Evolutionary conservation across 2,888 invertebrate genomes (phyloP).

Genomic region (Plagodis pulveraria): DNA sequence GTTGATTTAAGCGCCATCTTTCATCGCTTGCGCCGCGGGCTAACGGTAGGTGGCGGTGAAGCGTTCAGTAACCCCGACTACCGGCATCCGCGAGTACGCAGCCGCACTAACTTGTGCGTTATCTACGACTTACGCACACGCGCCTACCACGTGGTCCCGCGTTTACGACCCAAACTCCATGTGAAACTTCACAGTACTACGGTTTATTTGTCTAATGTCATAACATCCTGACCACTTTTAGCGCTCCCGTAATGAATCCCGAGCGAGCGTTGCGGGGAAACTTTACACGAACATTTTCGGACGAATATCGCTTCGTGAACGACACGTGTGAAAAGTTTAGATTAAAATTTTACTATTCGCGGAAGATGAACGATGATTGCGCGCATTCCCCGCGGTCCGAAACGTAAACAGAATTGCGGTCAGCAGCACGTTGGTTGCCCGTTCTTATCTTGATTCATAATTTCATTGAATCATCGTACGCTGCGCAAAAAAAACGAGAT

Average conservation of each 20-base stretch:
- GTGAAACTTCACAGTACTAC: conserved; percentile 31
- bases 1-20: conserved; percentile 40
- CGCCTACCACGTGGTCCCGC: conserved; percentile 40
- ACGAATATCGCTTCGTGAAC: conserved; percentile 17
- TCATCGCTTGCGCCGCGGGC: conserved; percentile 43
- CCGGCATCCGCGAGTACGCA: conserved; percentile 42
- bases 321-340: conserved; percentile 29
- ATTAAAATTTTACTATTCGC: conserved; percentile 31
- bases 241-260: conserved; percentile 28
- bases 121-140: conserved; percentile 36
- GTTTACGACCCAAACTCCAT: conserved; percentile 40
- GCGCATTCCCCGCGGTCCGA: conserved; percentile 22
- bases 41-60: conserved; percentile 57
- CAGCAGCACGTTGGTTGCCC: conserved; percentile 15
- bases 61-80: conserved; percentile 61
- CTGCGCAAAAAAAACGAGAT: conserved; percentile 32
- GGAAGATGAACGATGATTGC: conserved; percentile 26
- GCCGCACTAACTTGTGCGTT: conserved; percentile 14
- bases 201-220: conserved; percentile 47
- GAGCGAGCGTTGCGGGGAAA: conserved; percentile 21
- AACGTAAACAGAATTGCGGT: conserved; percentile 33
- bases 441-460: conserved; percentile 33
- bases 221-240: conserved; percentile 49
- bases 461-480: conserved; percentile 35
- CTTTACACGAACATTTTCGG: conserved; percentile 19